Base-by-base conservation (phyloP, 37 sponge, comb jelly and placozoan species). In the Dysidea cf. avara region DNA sequence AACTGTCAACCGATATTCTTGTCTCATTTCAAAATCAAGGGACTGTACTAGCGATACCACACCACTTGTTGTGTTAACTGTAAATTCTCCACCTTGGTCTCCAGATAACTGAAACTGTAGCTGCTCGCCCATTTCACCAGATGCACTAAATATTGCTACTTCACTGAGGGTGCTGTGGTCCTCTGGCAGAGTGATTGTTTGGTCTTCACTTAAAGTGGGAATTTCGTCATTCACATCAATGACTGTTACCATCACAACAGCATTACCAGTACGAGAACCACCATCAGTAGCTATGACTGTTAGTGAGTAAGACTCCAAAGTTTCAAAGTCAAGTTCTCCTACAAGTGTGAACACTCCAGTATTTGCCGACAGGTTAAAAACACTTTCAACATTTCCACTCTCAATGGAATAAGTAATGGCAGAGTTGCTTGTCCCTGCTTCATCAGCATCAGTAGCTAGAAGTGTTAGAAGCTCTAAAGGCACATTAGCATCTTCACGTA, bases 261-360 rank as follows among this genome's bases (percentile, higher is more conserved):
- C 61, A 43, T 43, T 20, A 17, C 24, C 35, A 14, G 62, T 31
- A 18, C 64, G 81, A 4, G 28, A 25, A 9, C 82, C 86, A 14
- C 70, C 75, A 90, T 90, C 91, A 14, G 72, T 63, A 40, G 86
- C 86, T 39, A 39, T 40, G 5, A 81, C 62, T 33, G 52, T 63
- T 33, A 90, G 61, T 5, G 21, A 39, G 34, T 90, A 85, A 39
- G 30, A 33, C 2, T 61, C 30, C 25, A 54, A 46, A 12, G 76
- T 68, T 37, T 61, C 34, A 72, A 47, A 80, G 48, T 75, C 87
- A 0, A 91, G 76, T 31, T 4, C 0, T 20, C 39, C 39, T 9
- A 58, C 31, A 7, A 83, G 38, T 16, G 37, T 55, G 17, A 93
- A 46, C 0, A 62, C 63, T 0, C 92, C 88, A 20, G 74, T 62